These are phyloP conservation scores for Sitobion miscanthi DNA, from an alignment of 1,140 invertebrate species.

Conservation along the genomic window DNA sequence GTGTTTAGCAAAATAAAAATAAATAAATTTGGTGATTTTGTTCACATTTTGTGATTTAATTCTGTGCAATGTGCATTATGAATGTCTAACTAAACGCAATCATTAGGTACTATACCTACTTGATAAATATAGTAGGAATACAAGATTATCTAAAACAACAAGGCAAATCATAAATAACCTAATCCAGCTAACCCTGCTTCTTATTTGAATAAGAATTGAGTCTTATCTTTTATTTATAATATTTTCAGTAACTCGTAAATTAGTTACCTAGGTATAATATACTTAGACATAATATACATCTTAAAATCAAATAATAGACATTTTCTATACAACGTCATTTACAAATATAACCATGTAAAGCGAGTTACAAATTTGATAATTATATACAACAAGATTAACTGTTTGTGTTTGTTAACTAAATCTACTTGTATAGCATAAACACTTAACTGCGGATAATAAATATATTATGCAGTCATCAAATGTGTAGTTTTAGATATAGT, in stretches of 20 bases:
- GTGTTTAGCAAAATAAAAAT: background rate
- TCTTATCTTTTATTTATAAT: background rate
- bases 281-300: background rate
- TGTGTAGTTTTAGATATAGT: background rate
- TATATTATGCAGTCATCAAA: conserved; percentile 38
- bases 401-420: conserved; percentile 10
- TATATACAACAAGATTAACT: conserved; percentile 2
- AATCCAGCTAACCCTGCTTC: background rate
- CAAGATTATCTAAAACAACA: background rate
- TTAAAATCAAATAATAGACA: background rate
- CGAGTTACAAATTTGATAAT: conserved; percentile 7
- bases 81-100: background rate
- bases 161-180: background rate
- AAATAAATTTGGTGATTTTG: background rate
- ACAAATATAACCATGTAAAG: background rate
- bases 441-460: conserved; percentile 20
- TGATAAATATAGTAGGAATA: background rate
- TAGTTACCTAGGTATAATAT: background rate
- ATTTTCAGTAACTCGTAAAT: background rate
- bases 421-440: conserved; percentile 34
- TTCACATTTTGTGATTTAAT: background rate
- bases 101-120: background rate
- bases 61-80: background rate
- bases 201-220: background rate
- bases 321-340: background rate